Percentiles rank a stretch among this genome's conserved stretches.
Evolutionary conservation across 30 jellyfish, hydroid and myxozoan genomes (phyloP).

Genomic region (Cassiopea xamachana): DNA sequence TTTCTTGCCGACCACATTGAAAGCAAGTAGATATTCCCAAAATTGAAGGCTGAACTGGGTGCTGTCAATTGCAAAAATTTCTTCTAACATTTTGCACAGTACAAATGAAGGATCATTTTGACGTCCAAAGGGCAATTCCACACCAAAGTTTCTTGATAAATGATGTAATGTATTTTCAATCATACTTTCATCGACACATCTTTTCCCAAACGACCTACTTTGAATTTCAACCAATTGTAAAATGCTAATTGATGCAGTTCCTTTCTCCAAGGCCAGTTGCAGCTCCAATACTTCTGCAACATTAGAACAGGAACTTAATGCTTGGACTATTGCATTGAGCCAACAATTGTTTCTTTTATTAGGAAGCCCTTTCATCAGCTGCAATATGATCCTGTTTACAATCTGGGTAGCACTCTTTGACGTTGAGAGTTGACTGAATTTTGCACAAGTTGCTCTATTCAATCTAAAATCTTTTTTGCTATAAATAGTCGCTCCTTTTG

Average conservation of each 20-base stretch:
- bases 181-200: not conserved
- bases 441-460: not conserved
- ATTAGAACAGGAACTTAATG: not conserved
- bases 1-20: not conserved
- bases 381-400: not conserved
- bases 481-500: not conserved
- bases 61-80: not conserved
- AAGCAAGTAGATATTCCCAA: not conserved
- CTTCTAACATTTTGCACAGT: not conserved
- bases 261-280: not conserved
- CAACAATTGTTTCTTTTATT: slow-evolving; percentile 9
- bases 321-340: slow-evolving; percentile 1
- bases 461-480: not conserved
- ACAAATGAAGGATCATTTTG: not conserved
- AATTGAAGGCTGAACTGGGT: not conserved
- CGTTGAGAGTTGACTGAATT: not conserved
- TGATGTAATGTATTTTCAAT: not conserved
- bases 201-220: not conserved
- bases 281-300: not conserved
- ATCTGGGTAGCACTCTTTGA: not conserved
- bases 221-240: not conserved
- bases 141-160: not conserved
- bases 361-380: not conserved
- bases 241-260: not conserved
- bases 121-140: not conserved